Evolutionary conservation across 2,113 vertebrate genomes (phyloP).

Genomic region (Peucedramus taeniatus): DNA sequence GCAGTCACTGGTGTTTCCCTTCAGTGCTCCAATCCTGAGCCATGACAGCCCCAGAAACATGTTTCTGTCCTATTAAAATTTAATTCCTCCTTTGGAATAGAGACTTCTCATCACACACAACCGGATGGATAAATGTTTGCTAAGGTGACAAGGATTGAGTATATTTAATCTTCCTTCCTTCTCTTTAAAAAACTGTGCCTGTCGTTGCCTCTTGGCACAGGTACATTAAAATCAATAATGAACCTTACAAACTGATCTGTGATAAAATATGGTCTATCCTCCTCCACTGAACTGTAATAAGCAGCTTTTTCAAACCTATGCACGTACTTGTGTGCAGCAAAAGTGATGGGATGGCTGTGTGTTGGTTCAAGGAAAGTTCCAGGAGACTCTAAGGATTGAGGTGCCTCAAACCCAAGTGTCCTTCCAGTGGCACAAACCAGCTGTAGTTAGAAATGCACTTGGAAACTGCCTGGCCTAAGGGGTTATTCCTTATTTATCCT

Average conservation of each 20-base stretch:
- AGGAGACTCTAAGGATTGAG: background rate
- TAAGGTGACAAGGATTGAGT: slow-evolving; percentile 52
- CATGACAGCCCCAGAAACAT: background rate
- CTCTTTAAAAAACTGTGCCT: slow-evolving; percentile 27
- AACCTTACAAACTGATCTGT: background rate
- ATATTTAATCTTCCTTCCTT: slow-evolving; percentile 49
- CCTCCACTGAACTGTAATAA: slow-evolving; percentile 5
- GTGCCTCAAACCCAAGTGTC: background rate
- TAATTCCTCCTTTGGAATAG: slow-evolving; percentile 41
- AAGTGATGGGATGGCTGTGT: background rate
- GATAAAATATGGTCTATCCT: slow-evolving; percentile 18
- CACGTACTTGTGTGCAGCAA: background rate
- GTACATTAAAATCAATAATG: slow-evolving; percentile 56
- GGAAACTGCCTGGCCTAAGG: background rate
- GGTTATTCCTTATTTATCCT: background rate
- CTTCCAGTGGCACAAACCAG: background rate
- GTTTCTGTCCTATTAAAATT: slow-evolving; percentile 46
- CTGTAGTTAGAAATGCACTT: background rate
- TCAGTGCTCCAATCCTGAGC: background rate
- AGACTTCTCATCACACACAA: slow-evolving; percentile 28
- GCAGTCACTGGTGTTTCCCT: background rate
- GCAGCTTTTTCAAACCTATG: slow-evolving; percentile 5
- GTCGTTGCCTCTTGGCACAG: slow-evolving; percentile 12
- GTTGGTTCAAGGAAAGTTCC: background rate
- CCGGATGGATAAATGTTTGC: slow-evolving; percentile 46